These are phyloP conservation scores for Crocuta crocuta DNA, from an alignment of 2,113 vertebrate species.

Conservation along the genomic window DNA sequence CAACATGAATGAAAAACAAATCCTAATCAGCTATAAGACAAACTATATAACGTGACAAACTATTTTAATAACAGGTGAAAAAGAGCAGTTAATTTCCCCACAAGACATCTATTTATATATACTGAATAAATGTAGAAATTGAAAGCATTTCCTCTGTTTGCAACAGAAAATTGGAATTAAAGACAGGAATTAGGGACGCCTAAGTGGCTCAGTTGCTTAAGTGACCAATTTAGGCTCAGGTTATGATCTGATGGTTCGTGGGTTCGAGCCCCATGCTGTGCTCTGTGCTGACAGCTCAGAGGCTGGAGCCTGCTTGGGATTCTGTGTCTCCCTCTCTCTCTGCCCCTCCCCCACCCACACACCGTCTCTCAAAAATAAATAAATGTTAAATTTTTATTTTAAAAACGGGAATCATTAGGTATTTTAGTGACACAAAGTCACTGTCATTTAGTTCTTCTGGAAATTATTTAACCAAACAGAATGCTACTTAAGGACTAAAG, in stretches of 20 bases:
- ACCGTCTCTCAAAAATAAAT: too few species aligned
- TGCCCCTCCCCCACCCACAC: too few species aligned
- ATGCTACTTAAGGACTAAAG: neutral
- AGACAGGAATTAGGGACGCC: neutral
- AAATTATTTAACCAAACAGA: conserved; percentile 49
- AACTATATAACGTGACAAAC: neutral
- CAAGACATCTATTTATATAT: neutral
- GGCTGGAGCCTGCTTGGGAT: too few species aligned
- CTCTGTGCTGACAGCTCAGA: too few species aligned
- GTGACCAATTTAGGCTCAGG: too few species aligned
- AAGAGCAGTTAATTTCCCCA: conserved; percentile 20
- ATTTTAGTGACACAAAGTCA: conserved; percentile 4
- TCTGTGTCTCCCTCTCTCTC: too few species aligned
- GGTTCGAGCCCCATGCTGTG: too few species aligned
- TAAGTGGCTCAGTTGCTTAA: too few species aligned
- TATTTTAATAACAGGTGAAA: neutral
- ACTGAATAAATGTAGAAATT: conserved; percentile 1
- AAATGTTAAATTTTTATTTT: too few species aligned
- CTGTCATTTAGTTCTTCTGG: neutral
- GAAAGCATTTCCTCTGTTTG: conserved; percentile 21
- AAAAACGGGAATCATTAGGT: neutral
- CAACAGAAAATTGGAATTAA: conserved; percentile 30
- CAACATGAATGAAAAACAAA: neutral
- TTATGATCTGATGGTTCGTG: too few species aligned
- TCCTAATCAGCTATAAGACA: neutral